Evolutionary conservation across 2,888 invertebrate genomes (phyloP).

Genomic region (Urechis unicinctus): DNA sequence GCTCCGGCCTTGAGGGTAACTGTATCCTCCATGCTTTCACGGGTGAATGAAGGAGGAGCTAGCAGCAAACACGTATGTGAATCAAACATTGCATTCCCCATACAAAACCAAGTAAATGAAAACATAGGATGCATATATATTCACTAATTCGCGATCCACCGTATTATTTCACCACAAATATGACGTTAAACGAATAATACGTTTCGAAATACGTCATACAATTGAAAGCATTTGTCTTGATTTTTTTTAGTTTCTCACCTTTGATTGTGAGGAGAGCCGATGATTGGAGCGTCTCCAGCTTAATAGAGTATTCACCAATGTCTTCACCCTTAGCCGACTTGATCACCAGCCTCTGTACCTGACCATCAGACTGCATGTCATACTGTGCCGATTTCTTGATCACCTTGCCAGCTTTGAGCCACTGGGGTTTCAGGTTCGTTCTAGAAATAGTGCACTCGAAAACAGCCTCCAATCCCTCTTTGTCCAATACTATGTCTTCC

Average conservation of each 20-base stretch:
- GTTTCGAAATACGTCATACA: too few species aligned
- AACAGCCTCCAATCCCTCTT: constrained; percentile 55
- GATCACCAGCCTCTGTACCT: constrained; percentile 17
- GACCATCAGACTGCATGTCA: constrained; percentile 11
- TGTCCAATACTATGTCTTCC: constrained; percentile 35
- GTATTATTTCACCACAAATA: too few species aligned
- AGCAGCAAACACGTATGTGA: too few species aligned
- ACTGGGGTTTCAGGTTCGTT: constrained; percentile 70
- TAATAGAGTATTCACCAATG: constrained; percentile 18
- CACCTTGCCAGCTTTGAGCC: constrained; percentile 57
- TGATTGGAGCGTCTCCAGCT: constrained; percentile 29
- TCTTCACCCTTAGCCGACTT: constrained; percentile 18
- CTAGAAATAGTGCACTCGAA: constrained; percentile 76
- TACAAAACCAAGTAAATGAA: too few species aligned
- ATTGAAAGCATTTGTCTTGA: too few species aligned
- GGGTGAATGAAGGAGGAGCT: constrained; percentile 22
- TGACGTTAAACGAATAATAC: too few species aligned
- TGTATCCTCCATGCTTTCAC: constrained; percentile 16
- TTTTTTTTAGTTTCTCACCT: constrained; percentile 33
- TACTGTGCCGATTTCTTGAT: constrained; percentile 16
- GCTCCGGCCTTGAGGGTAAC: constrained; percentile 21
- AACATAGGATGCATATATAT: too few species aligned
- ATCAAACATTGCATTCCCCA: too few species aligned
- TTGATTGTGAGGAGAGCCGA: constrained; percentile 21
- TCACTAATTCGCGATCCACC: too few species aligned